Conservation (phyloP, 2,113 vertebrate species). For the Osmerus eperlanus region DNA sequence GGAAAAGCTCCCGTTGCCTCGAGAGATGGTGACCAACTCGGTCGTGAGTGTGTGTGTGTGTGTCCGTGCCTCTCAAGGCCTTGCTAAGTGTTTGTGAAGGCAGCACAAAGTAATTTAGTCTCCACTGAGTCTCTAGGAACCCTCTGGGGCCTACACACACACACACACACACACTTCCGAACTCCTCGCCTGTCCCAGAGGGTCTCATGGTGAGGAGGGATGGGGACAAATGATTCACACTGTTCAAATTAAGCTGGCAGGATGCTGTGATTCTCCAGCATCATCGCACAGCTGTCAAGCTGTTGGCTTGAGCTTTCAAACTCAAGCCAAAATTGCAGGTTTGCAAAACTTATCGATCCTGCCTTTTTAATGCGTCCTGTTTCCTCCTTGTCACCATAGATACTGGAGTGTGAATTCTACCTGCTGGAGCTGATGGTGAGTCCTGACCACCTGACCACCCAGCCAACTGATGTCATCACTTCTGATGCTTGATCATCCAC, state of each 20-base stretch:
- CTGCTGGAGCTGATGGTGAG: constrained; percentile 98
- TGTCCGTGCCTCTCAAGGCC: constrained; percentile 23
- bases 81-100: constrained; percentile 43
- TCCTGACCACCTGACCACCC: background rate
- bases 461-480: background rate
- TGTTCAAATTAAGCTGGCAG: constrained; percentile 17
- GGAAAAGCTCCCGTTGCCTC: constrained; percentile 43
- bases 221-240: constrained; percentile 35
- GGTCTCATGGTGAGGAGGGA: background rate
- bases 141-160: constrained; percentile 2
- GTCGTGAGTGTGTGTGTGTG: background rate
- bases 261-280: constrained; percentile 4
- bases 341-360: too few relatives aligned
- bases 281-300: background rate
- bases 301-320: background rate
- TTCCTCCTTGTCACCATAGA: constrained; percentile 66
- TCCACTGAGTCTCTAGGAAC: constrained; percentile 17
- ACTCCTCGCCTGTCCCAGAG: constrained; percentile 41
- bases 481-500: constrained; percentile 30
- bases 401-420: constrained; percentile 99
- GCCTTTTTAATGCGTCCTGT: background rate
- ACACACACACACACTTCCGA: constrained; percentile 2
- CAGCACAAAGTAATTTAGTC: constrained; percentile 15
- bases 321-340: too few relatives aligned
- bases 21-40: constrained; percentile 16